Conservation (phyloP, 2,888 invertebrate genomes). For the Calliopum simillimum region DNA sequence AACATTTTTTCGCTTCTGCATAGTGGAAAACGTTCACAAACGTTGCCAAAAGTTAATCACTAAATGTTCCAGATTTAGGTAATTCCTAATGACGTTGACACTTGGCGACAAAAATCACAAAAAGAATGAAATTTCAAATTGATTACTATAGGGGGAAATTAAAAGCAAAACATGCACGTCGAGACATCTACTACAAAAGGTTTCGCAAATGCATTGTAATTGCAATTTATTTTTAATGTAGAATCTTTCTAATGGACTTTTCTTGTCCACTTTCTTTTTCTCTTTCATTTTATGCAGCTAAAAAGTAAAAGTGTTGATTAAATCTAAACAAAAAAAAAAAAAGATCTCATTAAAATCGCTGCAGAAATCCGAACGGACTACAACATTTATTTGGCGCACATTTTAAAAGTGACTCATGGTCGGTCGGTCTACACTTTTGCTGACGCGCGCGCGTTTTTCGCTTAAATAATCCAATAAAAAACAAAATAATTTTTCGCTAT, state of each 20-base stretch:
- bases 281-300: background rate
- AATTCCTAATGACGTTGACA: slow-evolving; percentile 40
- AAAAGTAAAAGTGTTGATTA: background rate
- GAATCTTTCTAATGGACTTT: background rate
- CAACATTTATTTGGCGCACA: slow-evolving; percentile 7
- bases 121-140: slow-evolving; percentile 13
- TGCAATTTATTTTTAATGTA: background rate
- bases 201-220: slow-evolving; percentile 41
- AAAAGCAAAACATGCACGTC: background rate
- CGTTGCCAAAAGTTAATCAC: slow-evolving; percentile 18
- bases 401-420: slow-evolving; percentile 21
- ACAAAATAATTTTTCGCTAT: slow-evolving; percentile 3
- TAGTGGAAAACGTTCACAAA: background rate
- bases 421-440: background rate
- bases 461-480: slow-evolving; percentile 6
- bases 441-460: background rate
- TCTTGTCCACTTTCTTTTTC: background rate
- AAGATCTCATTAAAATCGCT: background rate
- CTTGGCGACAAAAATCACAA: background rate
- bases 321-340: slow-evolving; percentile 8
- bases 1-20: too few relatives aligned
- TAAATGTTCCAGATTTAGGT: slow-evolving; percentile 9
- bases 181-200: slow-evolving; percentile 15
- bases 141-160: background rate
- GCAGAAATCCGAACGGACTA: background rate